A percentile compares a stretch with the other conserved stretches of the same genome.
Evolutionary conservation across 2,888 invertebrate genomes (phyloP).

Genomic region (Drosophila antonietae): DNA sequence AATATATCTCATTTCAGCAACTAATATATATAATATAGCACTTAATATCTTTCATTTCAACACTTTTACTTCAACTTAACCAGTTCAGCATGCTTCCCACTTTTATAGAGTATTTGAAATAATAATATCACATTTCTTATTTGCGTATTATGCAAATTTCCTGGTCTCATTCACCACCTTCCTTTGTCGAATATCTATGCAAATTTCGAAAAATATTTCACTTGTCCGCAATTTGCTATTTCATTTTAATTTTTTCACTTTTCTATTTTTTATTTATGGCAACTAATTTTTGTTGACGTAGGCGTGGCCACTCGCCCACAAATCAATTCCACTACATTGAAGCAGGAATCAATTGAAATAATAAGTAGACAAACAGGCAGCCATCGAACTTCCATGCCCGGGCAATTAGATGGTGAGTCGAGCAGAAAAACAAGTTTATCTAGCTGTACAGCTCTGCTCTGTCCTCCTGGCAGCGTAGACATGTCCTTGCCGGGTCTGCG

Average conservation of each 20-base stretch:
- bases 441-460: conserved; percentile 25
- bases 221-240: conserved; percentile 65
- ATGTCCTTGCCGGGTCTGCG: conserved; percentile 34
- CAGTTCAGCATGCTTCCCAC: not conserved
- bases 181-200: conserved; percentile 46
- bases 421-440: conserved; percentile 69
- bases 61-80: too few relatives aligned
- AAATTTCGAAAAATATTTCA: conserved; percentile 70
- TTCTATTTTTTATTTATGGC: conserved; percentile 69
- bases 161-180: conserved; percentile 5
- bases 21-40: too few relatives aligned
- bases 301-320: conserved; percentile 71
- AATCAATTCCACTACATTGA: conserved; percentile 80
- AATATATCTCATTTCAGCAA: not conserved
- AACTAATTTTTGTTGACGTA: conserved; percentile 67
- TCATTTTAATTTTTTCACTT: conserved; percentile 25
- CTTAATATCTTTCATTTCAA: too few relatives aligned
- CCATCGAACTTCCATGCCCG: conserved; percentile 53
- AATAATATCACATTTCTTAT: conserved; percentile 36
- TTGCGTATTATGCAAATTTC: conserved; percentile 53
- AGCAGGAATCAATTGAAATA: conserved; percentile 74
- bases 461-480: conserved; percentile 46
- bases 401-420: conserved; percentile 79
- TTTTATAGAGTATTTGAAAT: conserved; percentile 7
- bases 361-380: conserved; percentile 26